Percentiles rank a stretch among this genome's conserved stretches.
phyloP scores from a whole-genome alignment of 53 echinoderm and acorn worm species.

The Arbacia lixula region DNA sequence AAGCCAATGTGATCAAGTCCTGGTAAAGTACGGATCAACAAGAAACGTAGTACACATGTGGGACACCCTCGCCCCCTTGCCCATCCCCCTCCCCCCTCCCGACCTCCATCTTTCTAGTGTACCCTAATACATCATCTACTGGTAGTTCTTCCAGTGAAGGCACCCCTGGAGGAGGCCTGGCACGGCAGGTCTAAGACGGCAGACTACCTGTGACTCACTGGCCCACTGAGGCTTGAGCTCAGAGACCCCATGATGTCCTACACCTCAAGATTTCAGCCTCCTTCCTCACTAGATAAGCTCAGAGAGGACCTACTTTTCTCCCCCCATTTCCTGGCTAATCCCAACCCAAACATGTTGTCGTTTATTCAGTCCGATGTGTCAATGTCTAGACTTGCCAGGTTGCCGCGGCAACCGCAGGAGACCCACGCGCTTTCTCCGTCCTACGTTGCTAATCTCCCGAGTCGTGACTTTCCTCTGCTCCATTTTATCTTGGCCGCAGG shows the following conservation, averaged over 20 bases:
- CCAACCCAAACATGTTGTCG: constrained; percentile 35
- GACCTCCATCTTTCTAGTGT: too few relatives aligned
- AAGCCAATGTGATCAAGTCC: too few relatives aligned
- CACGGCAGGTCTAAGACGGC: background rate
- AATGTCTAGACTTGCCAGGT: constrained; percentile 63
- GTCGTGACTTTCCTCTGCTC: constrained; percentile 32
- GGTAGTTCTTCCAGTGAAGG: background rate
- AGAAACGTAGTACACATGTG: too few relatives aligned
- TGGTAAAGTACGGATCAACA: too few relatives aligned
- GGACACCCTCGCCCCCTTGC: too few relatives aligned
- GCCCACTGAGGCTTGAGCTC: constrained; percentile 1
- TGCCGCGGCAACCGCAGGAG: constrained; percentile 23
- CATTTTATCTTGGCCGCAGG: constrained; percentile 26
- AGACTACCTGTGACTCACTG: constrained; percentile 29
- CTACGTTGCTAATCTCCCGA: constrained; percentile 36
- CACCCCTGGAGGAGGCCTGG: background rate
- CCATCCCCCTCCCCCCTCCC: too few relatives aligned
- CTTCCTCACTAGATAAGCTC: constrained; percentile 29
- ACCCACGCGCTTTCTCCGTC: constrained; percentile 42
- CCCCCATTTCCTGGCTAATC: constrained; percentile 36
- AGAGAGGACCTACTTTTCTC: constrained; percentile 38
- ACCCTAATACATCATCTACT: background rate
- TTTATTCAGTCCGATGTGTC: constrained; percentile 49
- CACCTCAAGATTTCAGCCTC: constrained; percentile 23
- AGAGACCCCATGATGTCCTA: background rate